Percentiles rank a stretch among this genome's conserved stretches.
Conservation (phyloP, 92 coral and sea anemone species). For the Epizoanthus ramosus region DNA sequence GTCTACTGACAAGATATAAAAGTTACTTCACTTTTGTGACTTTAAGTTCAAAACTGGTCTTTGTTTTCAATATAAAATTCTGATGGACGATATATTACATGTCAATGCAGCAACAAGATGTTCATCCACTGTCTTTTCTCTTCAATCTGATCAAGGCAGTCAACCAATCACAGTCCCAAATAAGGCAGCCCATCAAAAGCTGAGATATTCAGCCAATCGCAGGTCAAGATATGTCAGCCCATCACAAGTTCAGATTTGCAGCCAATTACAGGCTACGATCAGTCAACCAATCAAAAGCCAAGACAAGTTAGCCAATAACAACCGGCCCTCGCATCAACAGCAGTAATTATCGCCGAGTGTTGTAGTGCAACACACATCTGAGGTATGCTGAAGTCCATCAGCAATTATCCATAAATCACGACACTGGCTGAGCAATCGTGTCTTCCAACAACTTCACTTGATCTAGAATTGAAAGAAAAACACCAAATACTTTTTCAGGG, state of each 20-base stretch:
- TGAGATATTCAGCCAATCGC: too few relatives aligned
- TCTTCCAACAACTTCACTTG: conserved; percentile 69
- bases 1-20: too few relatives aligned
- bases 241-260: not conserved
- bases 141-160: not conserved
- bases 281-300: not conserved
- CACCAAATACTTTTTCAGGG: not conserved
- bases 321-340: too few relatives aligned
- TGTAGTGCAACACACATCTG: not conserved
- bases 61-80: too few relatives aligned
- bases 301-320: not conserved
- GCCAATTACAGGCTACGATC: not conserved
- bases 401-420: not conserved
- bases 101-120: not conserved
- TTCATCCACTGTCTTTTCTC: too few relatives aligned
- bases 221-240: not conserved
- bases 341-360: not conserved
- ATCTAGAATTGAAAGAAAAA: conserved; percentile 49
- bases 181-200: not conserved
- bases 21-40: too few relatives aligned
- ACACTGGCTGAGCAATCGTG: conserved; percentile 54
- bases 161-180: not conserved
- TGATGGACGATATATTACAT: not conserved
- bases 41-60: too few relatives aligned
- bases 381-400: not conserved